Percentiles rank a stretch among this genome's conserved stretches.
Evolutionary conservation across 2,797 vertebrate species (phyloP).

Genomic region (Alca torda): DNA sequence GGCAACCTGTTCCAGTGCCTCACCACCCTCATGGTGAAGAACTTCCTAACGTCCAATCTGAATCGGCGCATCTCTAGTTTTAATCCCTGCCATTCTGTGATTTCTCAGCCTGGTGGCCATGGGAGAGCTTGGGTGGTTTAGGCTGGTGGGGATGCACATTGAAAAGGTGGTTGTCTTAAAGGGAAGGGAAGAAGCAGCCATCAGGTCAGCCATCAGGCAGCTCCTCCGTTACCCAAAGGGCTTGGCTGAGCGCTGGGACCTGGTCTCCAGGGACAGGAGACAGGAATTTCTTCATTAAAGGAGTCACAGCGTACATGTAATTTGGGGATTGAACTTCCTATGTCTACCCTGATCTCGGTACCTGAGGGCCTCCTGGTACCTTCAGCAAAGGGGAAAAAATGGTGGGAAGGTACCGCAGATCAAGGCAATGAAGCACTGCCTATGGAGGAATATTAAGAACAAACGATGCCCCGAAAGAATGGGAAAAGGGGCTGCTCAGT

Average conservation of each 20-base stretch:
- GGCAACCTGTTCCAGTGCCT: too few species aligned
- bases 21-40: too few species aligned
- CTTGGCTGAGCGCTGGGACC: not conserved
- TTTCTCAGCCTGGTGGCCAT: not conserved
- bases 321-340: not conserved
- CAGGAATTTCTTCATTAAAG: not conserved
- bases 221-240: not conserved
- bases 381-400: not conserved
- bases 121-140: not conserved
- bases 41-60: too few species aligned
- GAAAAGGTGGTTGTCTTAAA: not conserved
- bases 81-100: too few species aligned
- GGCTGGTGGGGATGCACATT: not conserved
- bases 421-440: not conserved
- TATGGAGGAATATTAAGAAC: not conserved
- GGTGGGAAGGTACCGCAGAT: not conserved
- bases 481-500: not conserved
- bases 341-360: not conserved
- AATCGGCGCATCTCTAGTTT: too few species aligned
- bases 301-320: not conserved
- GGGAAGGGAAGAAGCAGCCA: not conserved
- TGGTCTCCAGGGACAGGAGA: not conserved
- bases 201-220: not conserved
- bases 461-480: not conserved
- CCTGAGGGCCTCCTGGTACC: not conserved